These are phyloP conservation scores for Rhyzopertha dominica DNA, from an alignment of 1,140 invertebrate genomes.

Conservation along the genomic window DNA sequence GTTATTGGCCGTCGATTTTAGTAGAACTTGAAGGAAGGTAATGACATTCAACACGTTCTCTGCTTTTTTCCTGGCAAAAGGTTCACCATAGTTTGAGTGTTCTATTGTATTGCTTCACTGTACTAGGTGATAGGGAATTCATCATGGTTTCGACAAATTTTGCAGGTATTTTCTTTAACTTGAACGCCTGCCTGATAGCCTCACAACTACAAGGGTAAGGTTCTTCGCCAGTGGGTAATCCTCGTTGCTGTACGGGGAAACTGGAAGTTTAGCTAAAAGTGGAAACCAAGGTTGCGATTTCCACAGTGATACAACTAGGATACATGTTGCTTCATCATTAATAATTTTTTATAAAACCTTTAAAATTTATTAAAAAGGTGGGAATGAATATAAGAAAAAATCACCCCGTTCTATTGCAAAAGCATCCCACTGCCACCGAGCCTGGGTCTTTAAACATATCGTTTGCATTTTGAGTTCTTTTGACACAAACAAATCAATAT, in stretches of 20 bases:
- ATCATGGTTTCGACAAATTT: background rate
- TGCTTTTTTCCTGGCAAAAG: conserved; percentile 2
- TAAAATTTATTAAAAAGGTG: conserved; percentile 26
- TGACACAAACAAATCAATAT: conserved; percentile 19
- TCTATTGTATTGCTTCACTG: conserved; percentile 6
- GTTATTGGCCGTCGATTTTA: too few species aligned
- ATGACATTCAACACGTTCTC: too few species aligned
- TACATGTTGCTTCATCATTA: conserved; percentile 23
- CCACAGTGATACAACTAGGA: conserved; percentile 35
- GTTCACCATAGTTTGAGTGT: conserved; percentile 5
- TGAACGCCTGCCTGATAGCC: conserved; percentile 7
- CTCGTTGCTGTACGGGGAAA: conserved; percentile 5
- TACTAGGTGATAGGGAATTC: background rate
- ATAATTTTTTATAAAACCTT: conserved; percentile 27
- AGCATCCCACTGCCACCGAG: conserved; percentile 10
- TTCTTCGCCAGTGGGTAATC: conserved; percentile 1
- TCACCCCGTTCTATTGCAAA: conserved; percentile 12
- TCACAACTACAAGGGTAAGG: conserved; percentile 9
- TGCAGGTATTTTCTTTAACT: too few species aligned
- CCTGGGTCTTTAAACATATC: conserved; percentile 11
- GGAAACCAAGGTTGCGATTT: too few species aligned
- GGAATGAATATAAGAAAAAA: conserved; percentile 28
- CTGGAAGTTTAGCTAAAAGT: too few species aligned
- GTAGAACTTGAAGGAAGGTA: too few species aligned
- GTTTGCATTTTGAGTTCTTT: conserved; percentile 11